Percentiles rank a stretch among this genome's conserved stretches.
These are phyloP conservation scores for Scomber scombrus DNA, from an alignment of 2,113 vertebrate species.

Conservation along the genomic window DNA sequence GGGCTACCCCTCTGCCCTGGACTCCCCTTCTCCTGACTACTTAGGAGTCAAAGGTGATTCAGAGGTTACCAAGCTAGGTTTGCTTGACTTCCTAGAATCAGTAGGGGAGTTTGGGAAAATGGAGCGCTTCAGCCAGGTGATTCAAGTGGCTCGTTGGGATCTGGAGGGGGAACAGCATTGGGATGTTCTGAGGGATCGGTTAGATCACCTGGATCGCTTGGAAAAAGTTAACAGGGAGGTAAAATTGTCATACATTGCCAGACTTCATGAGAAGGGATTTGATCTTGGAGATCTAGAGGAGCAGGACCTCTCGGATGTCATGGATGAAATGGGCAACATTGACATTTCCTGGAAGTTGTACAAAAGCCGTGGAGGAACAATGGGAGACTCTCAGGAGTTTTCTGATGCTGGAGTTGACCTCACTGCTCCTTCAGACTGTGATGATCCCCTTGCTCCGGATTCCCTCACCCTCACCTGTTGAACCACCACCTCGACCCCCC, in stretches of 20 bases:
- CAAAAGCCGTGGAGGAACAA: conserved; percentile 56
- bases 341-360: conserved; percentile 84
- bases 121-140: conserved; percentile 86
- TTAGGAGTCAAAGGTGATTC: conserved; percentile 77
- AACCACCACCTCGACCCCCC: conserved; percentile 83
- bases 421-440: conserved; percentile 83
- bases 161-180: conserved; percentile 81
- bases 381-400: conserved; percentile 85
- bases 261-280: conserved; percentile 81
- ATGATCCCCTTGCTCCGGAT: conserved; percentile 81
- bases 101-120: conserved; percentile 86
- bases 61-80: conserved; percentile 76
- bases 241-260: conserved; percentile 78
- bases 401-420: conserved; percentile 87
- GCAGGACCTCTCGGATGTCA: conserved; percentile 78
- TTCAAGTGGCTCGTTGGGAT: conserved; percentile 84
- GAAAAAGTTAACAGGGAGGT: conserved; percentile 86
- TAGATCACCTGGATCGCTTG: conserved; percentile 84
- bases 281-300: conserved; percentile 80
- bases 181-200: conserved; percentile 80
- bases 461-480: conserved; percentile 82
- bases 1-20: conserved; percentile 84
- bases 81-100: conserved; percentile 86
- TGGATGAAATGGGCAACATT: conserved; percentile 84
- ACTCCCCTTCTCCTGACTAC: conserved; percentile 82